Evolutionary conservation across 2,797 vertebrate species (phyloP).

Genomic region (Falco novaeseelandiae): DNA sequence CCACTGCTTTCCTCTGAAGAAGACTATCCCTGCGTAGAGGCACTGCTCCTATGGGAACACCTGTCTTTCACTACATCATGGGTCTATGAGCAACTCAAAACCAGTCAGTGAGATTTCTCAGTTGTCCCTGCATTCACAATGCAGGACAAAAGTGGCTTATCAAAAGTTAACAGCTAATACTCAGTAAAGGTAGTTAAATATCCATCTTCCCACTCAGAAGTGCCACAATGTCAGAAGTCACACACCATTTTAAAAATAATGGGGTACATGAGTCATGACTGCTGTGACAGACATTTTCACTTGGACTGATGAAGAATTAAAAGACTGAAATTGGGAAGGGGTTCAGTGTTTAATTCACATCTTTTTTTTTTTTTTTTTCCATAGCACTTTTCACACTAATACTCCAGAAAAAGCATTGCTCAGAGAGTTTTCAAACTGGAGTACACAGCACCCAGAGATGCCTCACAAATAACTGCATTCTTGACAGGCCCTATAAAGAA

Average conservation of each 20-base stretch:
- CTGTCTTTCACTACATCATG: neutral
- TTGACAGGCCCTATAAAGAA: neutral
- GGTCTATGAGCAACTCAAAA: neutral
- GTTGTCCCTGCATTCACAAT: neutral
- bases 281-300: constrained; percentile 25
- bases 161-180: constrained; percentile 7
- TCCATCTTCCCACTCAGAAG: neutral
- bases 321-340: neutral
- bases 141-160: neutral
- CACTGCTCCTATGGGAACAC: neutral
- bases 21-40: neutral
- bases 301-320: constrained; percentile 34
- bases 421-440: neutral
- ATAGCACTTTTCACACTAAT: neutral
- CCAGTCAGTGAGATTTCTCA: neutral
- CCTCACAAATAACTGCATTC: neutral
- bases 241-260: constrained; percentile 41
- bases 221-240: constrained; percentile 45
- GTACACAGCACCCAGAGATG: neutral
- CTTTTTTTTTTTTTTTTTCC: neutral
- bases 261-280: constrained; percentile 43
- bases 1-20: neutral
- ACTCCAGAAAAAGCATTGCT: neutral
- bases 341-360: constrained; percentile 18
- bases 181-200: neutral